Evolutionary conservation across 2,888 invertebrate genomes (phyloP), one percentile per base, ranked within the genome.

Genomic region (Lordiphosa fenestrarum): DNA sequence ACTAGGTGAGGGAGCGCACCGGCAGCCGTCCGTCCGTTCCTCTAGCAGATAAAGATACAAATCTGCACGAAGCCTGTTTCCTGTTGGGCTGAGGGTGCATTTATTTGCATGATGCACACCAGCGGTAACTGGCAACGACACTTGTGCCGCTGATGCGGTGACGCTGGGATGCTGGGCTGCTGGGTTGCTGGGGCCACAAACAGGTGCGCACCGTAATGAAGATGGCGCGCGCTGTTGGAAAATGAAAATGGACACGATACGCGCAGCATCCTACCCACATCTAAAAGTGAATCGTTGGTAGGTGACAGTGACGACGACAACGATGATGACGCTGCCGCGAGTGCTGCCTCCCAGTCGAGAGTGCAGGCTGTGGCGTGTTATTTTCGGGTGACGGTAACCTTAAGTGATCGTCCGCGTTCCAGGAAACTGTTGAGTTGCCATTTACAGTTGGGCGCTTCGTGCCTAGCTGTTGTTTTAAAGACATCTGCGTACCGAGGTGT

Each of bases 41-140:
- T 60, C 54, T 57, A 70, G 51, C 60, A 83, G 85, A 78, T 78
- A 83, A 78, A 78, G 77, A 78, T 78, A 85, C 84, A 78, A 78
- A 78, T 78, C 77, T 78, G 85, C 77, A 78, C 77, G 77, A 78
- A 85, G 77, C 77, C 80, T 65, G 77, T 78, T 85, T 78, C 84
- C 85, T 83, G 85, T 83, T 80, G 67, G 84, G 73, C 84, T 67
- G 81, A 83, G 77, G 84, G 77, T 76, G 85, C 81, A 85, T 83
- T 78, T 85, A 85, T 78, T 78, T 83, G 84, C 85, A 78, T 78
- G 84, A 72, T 73, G 84, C 77, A 78, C 84, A 83, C 69, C 62
- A 71, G 69, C 76, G 60, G 46, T 37, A 40, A 41, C 52, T 39
- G 48, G 44, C 57, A 75, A 55, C 62, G 50, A 50, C 69, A 71